Conservation (phyloP, 37 sponge, comb jelly and placozoan genomes). For the Aplysina aerophoba region DNA sequence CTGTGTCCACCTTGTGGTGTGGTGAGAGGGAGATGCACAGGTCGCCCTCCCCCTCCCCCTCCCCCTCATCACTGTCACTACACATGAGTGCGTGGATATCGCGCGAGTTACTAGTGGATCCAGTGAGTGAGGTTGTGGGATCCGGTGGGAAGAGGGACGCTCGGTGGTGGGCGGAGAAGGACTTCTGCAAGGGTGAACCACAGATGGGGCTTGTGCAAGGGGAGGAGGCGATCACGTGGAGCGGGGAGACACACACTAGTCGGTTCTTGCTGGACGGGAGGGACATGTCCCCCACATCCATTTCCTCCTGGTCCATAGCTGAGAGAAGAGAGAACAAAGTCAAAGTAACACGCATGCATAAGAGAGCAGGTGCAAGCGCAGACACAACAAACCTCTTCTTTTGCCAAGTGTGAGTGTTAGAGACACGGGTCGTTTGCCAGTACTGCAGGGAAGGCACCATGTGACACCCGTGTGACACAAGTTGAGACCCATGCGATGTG, state of each 20-base stretch:
- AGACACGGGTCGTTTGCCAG: too few relatives aligned
- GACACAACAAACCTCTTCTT: too few relatives aligned
- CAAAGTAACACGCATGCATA: too few relatives aligned
- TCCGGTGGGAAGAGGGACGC: not conserved
- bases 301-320: not conserved
- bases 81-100: not conserved
- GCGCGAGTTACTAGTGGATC: not conserved
- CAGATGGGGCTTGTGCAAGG: constrained; percentile 29
- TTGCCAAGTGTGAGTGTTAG: too few relatives aligned
- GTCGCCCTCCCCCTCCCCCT: not conserved
- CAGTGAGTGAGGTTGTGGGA: not conserved
- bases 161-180: constrained; percentile 8
- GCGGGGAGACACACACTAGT: constrained; percentile 10
- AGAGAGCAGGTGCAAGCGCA: too few relatives aligned
- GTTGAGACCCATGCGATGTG: too few relatives aligned
- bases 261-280: not conserved
- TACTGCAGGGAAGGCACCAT: too few relatives aligned
- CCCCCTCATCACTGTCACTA: constrained; percentile 20
- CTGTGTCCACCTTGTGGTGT: too few relatives aligned
- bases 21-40: too few relatives aligned
- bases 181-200: not conserved
- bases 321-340: too few relatives aligned
- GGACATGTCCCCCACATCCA: not conserved
- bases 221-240: not conserved
- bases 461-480: too few relatives aligned